These are phyloP conservation scores for Oryctolagus cuniculus DNA, from an alignment of 2,113 vertebrate genomes.

Conservation along the genomic window mOryCun1.1 NC_091451.1:39623501-39624000, in stretches of 20 bases:
- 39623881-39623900: accelerated
- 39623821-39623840: not conserved
- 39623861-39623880: not conserved
- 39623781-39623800: not conserved
- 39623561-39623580: not conserved
- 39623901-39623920: not conserved
- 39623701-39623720: accelerated
- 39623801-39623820: too few relatives aligned
- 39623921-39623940: not conserved
- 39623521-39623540: accelerated
- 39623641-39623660: not conserved
- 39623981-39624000: not conserved
- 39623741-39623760: accelerated
- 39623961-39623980: not conserved
- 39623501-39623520: not conserved
- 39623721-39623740: not conserved
- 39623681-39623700: not conserved
- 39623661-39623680: not conserved
- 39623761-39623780: not conserved
- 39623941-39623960: not conserved
- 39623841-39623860: not conserved
- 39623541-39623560: not conserved
- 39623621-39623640: not conserved
- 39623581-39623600: accelerated
- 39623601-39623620: not conserved